Percentiles rank a stretch among this genome's conserved stretches.
These are phyloP conservation scores for Orthosia gracilis DNA, from an alignment of 2,888 invertebrate species.

Conservation along the genomic window DNA sequence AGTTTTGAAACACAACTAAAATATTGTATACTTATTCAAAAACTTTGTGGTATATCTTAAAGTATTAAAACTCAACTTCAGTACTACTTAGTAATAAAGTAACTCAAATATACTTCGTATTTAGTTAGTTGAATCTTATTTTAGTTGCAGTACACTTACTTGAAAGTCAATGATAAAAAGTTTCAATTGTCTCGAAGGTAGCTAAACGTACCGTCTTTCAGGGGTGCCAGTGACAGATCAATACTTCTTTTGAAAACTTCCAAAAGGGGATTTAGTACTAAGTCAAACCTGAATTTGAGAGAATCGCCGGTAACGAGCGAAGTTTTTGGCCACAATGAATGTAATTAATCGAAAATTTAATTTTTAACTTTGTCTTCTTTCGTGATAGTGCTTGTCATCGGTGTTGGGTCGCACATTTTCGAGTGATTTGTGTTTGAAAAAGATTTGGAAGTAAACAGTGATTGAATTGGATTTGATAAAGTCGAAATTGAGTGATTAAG, in stretches of 20 bases:
- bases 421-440: conserved; percentile 37
- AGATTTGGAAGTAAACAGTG: conserved; percentile 5
- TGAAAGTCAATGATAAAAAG: conserved; percentile 63
- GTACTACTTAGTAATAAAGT: conserved; percentile 36
- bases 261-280: conserved; percentile 84
- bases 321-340: conserved; percentile 88
- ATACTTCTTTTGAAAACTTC: conserved; percentile 84
- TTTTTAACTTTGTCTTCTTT: conserved; percentile 79
- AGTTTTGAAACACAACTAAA: conserved; percentile 37
- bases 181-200: conserved; percentile 54
- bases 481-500: conserved; percentile 12
- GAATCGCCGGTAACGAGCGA: conserved; percentile 88
- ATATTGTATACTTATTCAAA: conserved; percentile 44
- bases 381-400: conserved; percentile 66
- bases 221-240: conserved; percentile 83
- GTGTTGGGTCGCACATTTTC: conserved; percentile 26
- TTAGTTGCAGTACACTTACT: conserved; percentile 57
- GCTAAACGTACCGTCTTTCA: conserved; percentile 34
- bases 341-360: conserved; percentile 85
- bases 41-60: conserved; percentile 47
- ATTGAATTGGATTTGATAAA: conserved; percentile 36
- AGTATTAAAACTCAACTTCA: conserved; percentile 37
- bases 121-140: conserved; percentile 46
- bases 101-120: conserved; percentile 42
- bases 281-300: conserved; percentile 87